phyloP scores from a whole-genome alignment of 2,797 vertebrate species.

The Trematomus bernacchii region DNA sequence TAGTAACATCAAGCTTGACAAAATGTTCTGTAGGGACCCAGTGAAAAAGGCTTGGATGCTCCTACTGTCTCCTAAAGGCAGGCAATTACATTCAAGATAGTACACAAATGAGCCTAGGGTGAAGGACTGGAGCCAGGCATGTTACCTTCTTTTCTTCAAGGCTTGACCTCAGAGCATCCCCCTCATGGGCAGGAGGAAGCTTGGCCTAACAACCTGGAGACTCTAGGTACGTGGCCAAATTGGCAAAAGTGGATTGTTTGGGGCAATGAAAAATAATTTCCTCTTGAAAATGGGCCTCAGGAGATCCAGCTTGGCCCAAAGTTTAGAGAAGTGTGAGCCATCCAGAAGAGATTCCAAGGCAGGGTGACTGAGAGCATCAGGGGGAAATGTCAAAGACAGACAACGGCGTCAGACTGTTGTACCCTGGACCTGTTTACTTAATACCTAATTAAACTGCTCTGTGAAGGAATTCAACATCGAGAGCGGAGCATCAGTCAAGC shows the following conservation, averaged over 20 bases:
- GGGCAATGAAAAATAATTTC: conserved; percentile 89
- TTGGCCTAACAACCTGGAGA: conserved; percentile 50
- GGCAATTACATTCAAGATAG: conserved; percentile 53
- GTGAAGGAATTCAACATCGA: conserved; percentile 63
- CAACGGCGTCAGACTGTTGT: conserved; percentile 62
- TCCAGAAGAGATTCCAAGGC: conserved; percentile 79
- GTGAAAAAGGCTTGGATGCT: conserved; percentile 45
- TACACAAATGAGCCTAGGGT: conserved; percentile 22
- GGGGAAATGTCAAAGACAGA: conserved; percentile 86
- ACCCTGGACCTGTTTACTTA: conserved; percentile 75
- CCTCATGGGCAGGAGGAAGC: conserved; percentile 53
- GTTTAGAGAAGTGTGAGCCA: conserved; percentile 75
- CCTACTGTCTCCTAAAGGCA: conserved; percentile 48
- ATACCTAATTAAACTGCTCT: conserved; percentile 69
- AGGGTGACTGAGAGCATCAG: conserved; percentile 72
- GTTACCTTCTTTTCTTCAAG: conserved; percentile 43
- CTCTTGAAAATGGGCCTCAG: conserved; percentile 77
- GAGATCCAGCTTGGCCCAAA: conserved; percentile 73
- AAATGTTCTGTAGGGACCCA: conserved; percentile 33
- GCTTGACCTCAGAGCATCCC: conserved; percentile 51
- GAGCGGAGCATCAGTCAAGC: conserved; percentile 60
- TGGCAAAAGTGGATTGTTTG: conserved; percentile 75
- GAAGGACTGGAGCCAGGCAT: conserved; percentile 4
- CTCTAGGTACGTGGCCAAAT: conserved; percentile 63
- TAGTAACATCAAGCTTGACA: conserved; percentile 43